Percentiles rank a stretch among this genome's conserved stretches.
These are phyloP conservation scores for Pecten maximus DNA, from an alignment of 2,888 invertebrate species.

Conservation along the genomic window DNA sequence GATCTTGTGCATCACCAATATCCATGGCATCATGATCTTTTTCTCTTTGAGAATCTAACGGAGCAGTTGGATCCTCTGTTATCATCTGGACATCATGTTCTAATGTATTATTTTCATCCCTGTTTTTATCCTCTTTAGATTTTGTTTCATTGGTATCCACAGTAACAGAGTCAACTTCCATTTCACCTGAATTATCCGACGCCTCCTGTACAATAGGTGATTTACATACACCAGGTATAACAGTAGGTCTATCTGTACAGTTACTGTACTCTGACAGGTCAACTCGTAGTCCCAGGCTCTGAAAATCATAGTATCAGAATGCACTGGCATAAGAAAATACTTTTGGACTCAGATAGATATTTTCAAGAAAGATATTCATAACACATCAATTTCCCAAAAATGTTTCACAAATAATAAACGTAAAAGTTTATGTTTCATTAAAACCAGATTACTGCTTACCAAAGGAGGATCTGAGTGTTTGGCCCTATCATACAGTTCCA, in stretches of 20 bases:
- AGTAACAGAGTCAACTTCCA: background rate
- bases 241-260: background rate
- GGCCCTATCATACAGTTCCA: slow-evolving; percentile 79
- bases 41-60: background rate
- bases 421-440: too few relatives aligned
- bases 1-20: background rate
- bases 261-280: slow-evolving; percentile 68
- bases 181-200: slow-evolving; percentile 31
- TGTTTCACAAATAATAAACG: too few relatives aligned
- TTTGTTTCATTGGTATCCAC: slow-evolving; percentile 3
- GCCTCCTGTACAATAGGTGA: slow-evolving; percentile 23
- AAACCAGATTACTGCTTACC: slow-evolving; percentile 64
- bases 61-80: background rate
- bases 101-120: background rate
- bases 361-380: too few relatives aligned
- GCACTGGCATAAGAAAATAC: too few relatives aligned
- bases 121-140: background rate
- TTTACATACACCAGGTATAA: background rate
- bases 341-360: too few relatives aligned
- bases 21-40: background rate
- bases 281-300: slow-evolving; percentile 77
- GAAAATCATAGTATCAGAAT: slow-evolving; percentile 53
- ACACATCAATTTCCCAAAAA: too few relatives aligned
- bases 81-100: background rate
- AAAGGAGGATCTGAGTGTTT: slow-evolving; percentile 67